These are phyloP conservation scores for Axis porcinus DNA, from an alignment of 2,113 vertebrate species.

Conservation along the genomic window DNA sequence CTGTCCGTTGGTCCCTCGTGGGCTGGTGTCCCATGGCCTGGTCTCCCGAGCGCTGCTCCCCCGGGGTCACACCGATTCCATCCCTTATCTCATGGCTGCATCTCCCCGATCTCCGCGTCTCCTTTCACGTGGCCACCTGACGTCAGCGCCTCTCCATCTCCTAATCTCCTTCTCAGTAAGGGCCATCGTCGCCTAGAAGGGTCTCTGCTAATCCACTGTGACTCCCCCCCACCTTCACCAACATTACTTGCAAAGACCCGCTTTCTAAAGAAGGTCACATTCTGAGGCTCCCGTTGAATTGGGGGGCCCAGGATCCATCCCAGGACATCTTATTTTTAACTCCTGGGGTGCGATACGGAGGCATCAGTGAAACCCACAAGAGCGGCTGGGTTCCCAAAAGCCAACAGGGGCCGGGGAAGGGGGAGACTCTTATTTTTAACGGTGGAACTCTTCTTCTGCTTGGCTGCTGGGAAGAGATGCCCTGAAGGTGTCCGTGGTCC, in stretches of 20 bases:
- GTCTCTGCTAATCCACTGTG: too few relatives aligned
- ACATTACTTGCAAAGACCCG: neutral
- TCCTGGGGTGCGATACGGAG: neutral
- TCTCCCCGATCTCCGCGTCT: fast-evolving
- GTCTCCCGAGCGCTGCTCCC: neutral
- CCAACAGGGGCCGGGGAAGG: fast-evolving
- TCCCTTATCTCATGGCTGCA: fast-evolving
- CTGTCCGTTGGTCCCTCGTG: too few relatives aligned
- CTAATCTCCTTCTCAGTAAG: neutral
- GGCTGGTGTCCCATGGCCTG: too few relatives aligned
- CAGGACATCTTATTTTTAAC: too few relatives aligned
- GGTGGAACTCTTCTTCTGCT: neutral
- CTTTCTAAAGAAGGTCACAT: neutral
- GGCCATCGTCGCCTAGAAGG: fast-evolving
- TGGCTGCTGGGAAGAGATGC: too few relatives aligned
- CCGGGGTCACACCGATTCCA: fast-evolving
- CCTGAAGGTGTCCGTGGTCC: too few relatives aligned
- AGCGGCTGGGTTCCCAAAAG: neutral
- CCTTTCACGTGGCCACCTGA: neutral
- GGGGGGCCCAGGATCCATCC: too few relatives aligned
- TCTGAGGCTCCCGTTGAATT: too few relatives aligned
- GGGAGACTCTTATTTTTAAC: fast-evolving
- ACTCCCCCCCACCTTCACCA: fast-evolving
- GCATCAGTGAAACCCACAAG: fast-evolving
- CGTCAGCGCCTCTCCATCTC: fast-evolving